Conservation (phyloP, 2,888 invertebrate genomes). For the Hydrotaea diabolus region DNA sequence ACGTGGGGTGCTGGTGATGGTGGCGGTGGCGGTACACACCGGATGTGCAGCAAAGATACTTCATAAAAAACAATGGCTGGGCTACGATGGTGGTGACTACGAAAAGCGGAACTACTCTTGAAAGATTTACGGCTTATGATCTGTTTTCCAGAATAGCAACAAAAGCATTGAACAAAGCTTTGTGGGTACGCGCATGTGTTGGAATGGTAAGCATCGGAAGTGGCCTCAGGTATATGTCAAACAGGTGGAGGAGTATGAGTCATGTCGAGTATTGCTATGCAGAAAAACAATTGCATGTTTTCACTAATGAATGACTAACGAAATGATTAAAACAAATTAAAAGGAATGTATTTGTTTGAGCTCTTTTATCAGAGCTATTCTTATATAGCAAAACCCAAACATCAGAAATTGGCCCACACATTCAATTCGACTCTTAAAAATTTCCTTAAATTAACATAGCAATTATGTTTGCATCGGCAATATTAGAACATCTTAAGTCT, state of each 20-base stretch:
- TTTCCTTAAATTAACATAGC: too few relatives aligned
- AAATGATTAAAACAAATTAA: too few relatives aligned
- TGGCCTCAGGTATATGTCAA: neutral
- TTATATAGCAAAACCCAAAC: too few relatives aligned
- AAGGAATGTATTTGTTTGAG: too few relatives aligned
- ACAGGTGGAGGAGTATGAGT: neutral
- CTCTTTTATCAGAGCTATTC: too few relatives aligned
- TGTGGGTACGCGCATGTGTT: neutral
- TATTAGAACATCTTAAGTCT: too few relatives aligned
- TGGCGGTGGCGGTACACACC: slow-evolving; percentile 15
- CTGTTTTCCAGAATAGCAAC: slow-evolving; percentile 5
- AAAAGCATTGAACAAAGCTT: slow-evolving; percentile 10
- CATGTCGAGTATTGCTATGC: neutral
- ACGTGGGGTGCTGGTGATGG: too few relatives aligned
- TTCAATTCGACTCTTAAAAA: too few relatives aligned
- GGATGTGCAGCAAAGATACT: slow-evolving; percentile 34
- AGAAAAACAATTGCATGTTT: slow-evolving; percentile 1
- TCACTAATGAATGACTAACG: neutral
- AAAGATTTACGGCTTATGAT: slow-evolving; percentile 76
- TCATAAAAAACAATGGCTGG: neutral
- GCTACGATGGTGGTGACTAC: neutral
- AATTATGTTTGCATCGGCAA: too few relatives aligned
- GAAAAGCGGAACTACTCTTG: slow-evolving; percentile 81
- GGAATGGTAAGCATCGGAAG: slow-evolving; percentile 4
- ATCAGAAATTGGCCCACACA: too few relatives aligned